phyloP scores from a whole-genome alignment of 2,888 invertebrate species.

The Micropterix aruncella region DNA sequence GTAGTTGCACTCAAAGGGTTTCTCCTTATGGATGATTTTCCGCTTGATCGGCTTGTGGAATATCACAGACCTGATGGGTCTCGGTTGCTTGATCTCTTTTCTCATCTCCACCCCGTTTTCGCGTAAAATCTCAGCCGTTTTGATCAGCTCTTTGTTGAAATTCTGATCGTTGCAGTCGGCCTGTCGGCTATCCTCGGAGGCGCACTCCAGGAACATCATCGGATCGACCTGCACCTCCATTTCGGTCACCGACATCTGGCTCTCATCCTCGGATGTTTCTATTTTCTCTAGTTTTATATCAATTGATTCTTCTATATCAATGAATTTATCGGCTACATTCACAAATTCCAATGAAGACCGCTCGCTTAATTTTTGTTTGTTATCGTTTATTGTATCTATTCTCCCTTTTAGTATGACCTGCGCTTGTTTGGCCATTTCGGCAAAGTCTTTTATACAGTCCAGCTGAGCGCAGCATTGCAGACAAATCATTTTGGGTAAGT shows the following conservation, averaged over 20 bases:
- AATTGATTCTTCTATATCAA: conserved; percentile 8
- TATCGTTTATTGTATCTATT: conserved; percentile 12
- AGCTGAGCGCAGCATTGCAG: conserved; percentile 46
- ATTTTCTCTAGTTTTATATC: conserved; percentile 8
- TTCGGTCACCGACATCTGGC: conserved; percentile 28
- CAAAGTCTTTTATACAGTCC: conserved; percentile 51
- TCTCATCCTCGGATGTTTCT: conserved; percentile 13
- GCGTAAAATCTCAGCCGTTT: conserved; percentile 4
- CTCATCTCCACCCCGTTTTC: conserved; percentile 2
- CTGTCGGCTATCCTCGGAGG: conserved; percentile 26
- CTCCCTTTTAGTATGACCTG: conserved; percentile 41
- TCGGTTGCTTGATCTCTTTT: conserved; percentile 8
- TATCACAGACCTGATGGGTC: conserved; percentile 6
- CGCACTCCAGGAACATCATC: conserved; percentile 48
- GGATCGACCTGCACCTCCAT: conserved; percentile 58
- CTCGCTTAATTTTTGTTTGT: background rate
- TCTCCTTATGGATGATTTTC: conserved; percentile 18
- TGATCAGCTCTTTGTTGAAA: conserved; percentile 12
- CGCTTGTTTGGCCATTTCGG: conserved; percentile 46
- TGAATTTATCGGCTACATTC: conserved; percentile 10
- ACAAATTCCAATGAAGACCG: background rate
- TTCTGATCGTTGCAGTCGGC: conserved; percentile 13
- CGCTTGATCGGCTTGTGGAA: conserved; percentile 12
- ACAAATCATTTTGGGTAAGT: conserved; percentile 55
- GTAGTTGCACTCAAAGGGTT: conserved; percentile 38